Evolutionary conservation across 2,888 invertebrate species (phyloP).

Genomic region (Cheilosia pagana): DNA sequence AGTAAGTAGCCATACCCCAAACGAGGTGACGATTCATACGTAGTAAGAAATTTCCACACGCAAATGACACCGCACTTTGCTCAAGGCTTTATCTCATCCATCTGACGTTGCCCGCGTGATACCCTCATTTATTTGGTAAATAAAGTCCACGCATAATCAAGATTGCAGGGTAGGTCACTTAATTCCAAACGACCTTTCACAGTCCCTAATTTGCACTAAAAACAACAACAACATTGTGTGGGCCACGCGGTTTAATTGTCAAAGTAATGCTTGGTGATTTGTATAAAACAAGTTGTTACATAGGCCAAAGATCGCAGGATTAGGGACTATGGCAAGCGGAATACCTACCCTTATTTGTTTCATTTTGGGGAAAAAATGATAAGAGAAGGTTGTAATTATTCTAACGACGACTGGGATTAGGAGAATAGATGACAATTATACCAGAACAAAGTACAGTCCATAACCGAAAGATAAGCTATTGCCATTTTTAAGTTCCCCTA

Average conservation of each 20-base stretch:
- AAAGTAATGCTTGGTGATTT: slow-evolving; percentile 27
- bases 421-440: not conserved
- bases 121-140: slow-evolving; percentile 8
- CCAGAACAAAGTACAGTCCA: not conserved
- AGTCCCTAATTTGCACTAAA: not conserved
- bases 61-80: not conserved
- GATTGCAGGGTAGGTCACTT: not conserved
- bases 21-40: not conserved
- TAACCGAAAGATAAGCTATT: slow-evolving; percentile 3
- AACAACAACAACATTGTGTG: not conserved
- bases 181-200: not conserved
- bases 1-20: not conserved
- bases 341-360: not conserved
- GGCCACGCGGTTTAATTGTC: slow-evolving; percentile 36
- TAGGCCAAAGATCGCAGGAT: not conserved
- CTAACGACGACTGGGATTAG: slow-evolving; percentile 2
- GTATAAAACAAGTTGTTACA: slow-evolving; percentile 27
- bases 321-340: not conserved
- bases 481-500: not conserved
- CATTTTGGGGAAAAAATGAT: slow-evolving; percentile 12
- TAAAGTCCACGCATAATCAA: not conserved
- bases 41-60: not conserved
- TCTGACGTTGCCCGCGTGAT: not conserved
- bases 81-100: not conserved
- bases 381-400: slow-evolving; percentile 15